Percentiles rank a stretch among this genome's conserved stretches.
Conservation (phyloP, 2,888 invertebrate genomes). For the Rhamnusium bicolor region DNA sequence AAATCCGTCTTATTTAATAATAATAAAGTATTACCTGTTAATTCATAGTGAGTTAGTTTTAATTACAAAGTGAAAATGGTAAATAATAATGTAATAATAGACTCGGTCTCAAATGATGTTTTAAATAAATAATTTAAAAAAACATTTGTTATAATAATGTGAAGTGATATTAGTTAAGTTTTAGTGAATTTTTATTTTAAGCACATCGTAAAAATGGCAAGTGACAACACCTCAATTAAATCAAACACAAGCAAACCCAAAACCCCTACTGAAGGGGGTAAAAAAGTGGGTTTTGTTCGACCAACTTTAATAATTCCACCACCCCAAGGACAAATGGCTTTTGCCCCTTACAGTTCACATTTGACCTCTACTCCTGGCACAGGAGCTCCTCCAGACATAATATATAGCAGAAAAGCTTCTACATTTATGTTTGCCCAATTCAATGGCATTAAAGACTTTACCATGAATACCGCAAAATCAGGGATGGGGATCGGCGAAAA, state of each 20-base stretch:
- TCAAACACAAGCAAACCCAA: constrained; percentile 42
- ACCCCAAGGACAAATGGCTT: constrained; percentile 44
- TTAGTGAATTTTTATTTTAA: constrained; percentile 1
- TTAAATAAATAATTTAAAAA: neutral
- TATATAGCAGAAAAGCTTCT: constrained; percentile 76
- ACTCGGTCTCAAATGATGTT: neutral
- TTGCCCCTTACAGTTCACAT: constrained; percentile 32
- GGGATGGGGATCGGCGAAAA: constrained; percentile 90
- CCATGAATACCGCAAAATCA: constrained; percentile 80
- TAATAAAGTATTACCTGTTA: neutral
- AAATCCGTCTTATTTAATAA: neutral
- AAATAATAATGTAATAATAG: neutral
- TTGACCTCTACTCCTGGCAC: constrained; percentile 4
- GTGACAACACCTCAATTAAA: constrained; percentile 31
- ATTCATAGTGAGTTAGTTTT: neutral
- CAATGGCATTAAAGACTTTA: constrained; percentile 84
- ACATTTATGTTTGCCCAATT: constrained; percentile 87
- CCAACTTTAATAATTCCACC: constrained; percentile 66
- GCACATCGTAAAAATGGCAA: constrained; percentile 37
- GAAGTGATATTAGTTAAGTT: constrained; percentile 3
- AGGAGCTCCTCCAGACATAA: constrained; percentile 41
- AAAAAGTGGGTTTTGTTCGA: constrained; percentile 60
- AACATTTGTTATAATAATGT: constrained; percentile 3
- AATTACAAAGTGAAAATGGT: neutral
- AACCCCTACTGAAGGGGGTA: constrained; percentile 43